A percentile compares a stretch with the other conserved stretches of the same genome.
Conservation (phyloP, 2,797 vertebrate genomes). For the Antrozous pallidus region DNA sequence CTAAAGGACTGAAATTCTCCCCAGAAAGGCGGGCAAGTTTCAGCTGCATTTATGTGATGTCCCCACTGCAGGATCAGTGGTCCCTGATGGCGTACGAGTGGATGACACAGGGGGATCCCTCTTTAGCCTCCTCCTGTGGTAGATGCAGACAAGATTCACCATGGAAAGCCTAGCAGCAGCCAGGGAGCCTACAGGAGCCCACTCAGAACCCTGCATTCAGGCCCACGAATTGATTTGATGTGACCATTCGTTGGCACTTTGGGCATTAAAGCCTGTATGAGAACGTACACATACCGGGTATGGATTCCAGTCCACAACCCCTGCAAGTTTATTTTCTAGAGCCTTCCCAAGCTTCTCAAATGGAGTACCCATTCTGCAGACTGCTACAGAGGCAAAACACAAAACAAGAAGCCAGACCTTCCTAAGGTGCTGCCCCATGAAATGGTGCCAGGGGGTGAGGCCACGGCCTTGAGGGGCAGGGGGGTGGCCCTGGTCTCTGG, state of each 20-base stretch:
- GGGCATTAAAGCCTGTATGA: background rate
- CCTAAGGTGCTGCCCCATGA: background rate
- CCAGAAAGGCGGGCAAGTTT: background rate
- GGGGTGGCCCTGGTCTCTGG: background rate
- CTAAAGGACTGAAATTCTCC: constrained; percentile 2
- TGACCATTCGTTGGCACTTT: background rate
- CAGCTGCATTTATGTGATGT: background rate
- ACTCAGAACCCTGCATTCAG: background rate
- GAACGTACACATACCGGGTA: background rate
- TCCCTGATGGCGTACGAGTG: too few relatives aligned
- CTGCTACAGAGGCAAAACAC: background rate
- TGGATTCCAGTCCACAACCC: background rate
- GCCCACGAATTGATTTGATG: background rate
- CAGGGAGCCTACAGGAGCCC: background rate
- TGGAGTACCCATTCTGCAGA: background rate
- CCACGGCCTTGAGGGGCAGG: background rate
- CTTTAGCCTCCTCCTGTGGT: background rate
- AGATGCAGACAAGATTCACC: background rate
- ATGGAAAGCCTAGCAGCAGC: background rate
- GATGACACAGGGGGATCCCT: background rate
- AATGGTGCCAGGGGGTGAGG: background rate
- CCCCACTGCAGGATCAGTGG: background rate
- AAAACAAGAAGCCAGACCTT: background rate
- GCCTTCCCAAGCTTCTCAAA: background rate
- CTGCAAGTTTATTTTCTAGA: background rate